phyloP scores from a whole-genome alignment of 2,113 vertebrate species.

The Chrysemys picta region DNA sequence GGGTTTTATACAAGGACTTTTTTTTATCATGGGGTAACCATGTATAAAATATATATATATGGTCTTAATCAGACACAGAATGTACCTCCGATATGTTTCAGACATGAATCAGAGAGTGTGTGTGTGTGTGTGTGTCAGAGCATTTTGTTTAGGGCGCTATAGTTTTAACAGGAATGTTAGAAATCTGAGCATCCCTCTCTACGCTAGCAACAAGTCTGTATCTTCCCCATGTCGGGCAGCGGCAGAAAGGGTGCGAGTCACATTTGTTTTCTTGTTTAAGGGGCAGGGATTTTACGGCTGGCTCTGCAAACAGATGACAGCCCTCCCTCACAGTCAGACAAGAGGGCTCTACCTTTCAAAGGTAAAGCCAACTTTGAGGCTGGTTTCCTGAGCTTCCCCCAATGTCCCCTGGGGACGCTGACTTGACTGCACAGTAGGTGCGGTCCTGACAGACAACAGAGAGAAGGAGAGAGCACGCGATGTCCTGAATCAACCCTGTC shows the following conservation, averaged over 20 bases:
- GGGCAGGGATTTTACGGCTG: rapidly evolving
- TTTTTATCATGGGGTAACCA: not conserved
- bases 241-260: not conserved
- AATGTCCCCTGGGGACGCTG: not conserved
- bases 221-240: not conserved
- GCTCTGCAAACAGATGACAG: not conserved
- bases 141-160: not conserved
- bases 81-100: not conserved
- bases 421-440: not conserved
- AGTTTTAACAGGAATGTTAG: not conserved
- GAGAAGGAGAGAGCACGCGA: not conserved
- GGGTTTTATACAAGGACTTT: not conserved
- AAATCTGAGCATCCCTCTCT: not conserved
- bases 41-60: not conserved
- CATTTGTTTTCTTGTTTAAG: not conserved
- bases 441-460: no score
- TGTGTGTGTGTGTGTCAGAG: not conserved
- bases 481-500: not conserved
- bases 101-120: not conserved
- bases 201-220: not conserved
- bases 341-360: not conserved
- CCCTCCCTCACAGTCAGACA: not conserved
- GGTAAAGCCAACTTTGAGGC: not conserved
- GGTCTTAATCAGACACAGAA: not conserved
- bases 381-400: not conserved